Conservation (phyloP, 2,797 vertebrate species). For the Adelosebastes latens region DNA sequence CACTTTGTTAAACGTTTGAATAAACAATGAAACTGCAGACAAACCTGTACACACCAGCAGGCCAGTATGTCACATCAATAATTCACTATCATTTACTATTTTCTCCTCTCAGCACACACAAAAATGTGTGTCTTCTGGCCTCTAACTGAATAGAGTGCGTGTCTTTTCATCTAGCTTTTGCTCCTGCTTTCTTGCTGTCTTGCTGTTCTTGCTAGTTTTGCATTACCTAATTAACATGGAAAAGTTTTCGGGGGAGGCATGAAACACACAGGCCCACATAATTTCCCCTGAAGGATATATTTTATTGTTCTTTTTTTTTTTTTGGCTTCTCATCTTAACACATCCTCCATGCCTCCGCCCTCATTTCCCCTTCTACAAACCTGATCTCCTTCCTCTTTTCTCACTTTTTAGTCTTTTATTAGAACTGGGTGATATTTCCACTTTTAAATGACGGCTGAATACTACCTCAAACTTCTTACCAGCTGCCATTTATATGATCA, state of each 20-base stretch:
- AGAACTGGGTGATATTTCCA: slow-evolving; percentile 36
- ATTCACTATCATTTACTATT: slow-evolving; percentile 18
- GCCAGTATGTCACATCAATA: slow-evolving; percentile 41
- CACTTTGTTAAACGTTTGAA: background rate
- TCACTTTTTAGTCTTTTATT: slow-evolving; percentile 27
- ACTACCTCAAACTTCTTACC: slow-evolving; percentile 24
- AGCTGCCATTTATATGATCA: slow-evolving; percentile 45
- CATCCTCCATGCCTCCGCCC: slow-evolving; percentile 20
- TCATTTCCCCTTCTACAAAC: slow-evolving; percentile 39
- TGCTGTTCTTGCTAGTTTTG: slow-evolving; percentile 52
- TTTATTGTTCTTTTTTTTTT: slow-evolving; percentile 27
- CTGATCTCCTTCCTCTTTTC: slow-evolving; percentile 18
- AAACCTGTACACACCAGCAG: background rate
- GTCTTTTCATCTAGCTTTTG: slow-evolving; percentile 4
- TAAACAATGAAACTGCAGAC: slow-evolving; percentile 5
- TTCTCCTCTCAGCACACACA: slow-evolving; percentile 10
- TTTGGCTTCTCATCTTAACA: slow-evolving; percentile 25
- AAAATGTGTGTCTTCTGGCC: slow-evolving; percentile 5
- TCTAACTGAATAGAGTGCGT: slow-evolving; percentile 12
- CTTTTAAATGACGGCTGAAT: slow-evolving; percentile 48
- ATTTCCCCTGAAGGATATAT: slow-evolving; percentile 51
- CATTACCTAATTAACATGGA: slow-evolving; percentile 56
- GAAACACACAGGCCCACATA: slow-evolving; percentile 30
- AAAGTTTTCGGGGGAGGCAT: slow-evolving; percentile 31
- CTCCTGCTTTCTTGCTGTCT: slow-evolving; percentile 32